phyloP scores from a whole-genome alignment of 2,797 vertebrate genomes.

The Rhinella marina region DNA sequence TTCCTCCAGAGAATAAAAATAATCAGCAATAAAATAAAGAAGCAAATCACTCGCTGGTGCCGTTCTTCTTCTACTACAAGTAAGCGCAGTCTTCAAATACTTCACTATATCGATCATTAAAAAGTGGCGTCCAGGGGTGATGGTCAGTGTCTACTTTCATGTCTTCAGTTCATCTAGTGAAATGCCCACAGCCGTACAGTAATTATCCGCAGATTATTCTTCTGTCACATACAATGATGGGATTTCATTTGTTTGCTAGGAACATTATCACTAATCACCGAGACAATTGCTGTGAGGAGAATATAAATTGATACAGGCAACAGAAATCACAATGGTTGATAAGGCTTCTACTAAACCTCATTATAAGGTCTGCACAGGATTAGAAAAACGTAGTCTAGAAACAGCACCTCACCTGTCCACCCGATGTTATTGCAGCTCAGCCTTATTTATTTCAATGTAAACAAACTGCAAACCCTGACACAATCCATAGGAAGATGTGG shows the following conservation, averaged over 20 bases:
- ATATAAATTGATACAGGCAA: neutral
- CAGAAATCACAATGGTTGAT: neutral
- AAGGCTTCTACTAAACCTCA: neutral
- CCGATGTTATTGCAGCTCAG: too few relatives aligned
- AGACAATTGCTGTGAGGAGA: neutral
- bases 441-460: too few relatives aligned
- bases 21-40: conserved; percentile 13
- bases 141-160: neutral
- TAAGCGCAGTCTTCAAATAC: neutral
- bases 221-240: conserved; percentile 6
- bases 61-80: neutral
- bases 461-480: too few relatives aligned
- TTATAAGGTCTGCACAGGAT: neutral
- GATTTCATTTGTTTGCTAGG: neutral
- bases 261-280: neutral
- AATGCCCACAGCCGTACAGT: neutral
- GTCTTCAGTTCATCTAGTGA: neutral
- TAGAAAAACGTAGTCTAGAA: neutral
- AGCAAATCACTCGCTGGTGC: neutral
- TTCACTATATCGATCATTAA: neutral
- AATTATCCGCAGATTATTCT: neutral
- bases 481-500: too few relatives aligned
- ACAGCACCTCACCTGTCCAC: too few relatives aligned
- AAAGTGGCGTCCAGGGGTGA: neutral
- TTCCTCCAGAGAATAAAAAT: conserved; percentile 5